Percentiles rank a stretch among this genome's conserved stretches.
These are phyloP conservation scores for Acleris emargana DNA, from an alignment of 2,888 invertebrate genomes.

Conservation along the genomic window DNA sequence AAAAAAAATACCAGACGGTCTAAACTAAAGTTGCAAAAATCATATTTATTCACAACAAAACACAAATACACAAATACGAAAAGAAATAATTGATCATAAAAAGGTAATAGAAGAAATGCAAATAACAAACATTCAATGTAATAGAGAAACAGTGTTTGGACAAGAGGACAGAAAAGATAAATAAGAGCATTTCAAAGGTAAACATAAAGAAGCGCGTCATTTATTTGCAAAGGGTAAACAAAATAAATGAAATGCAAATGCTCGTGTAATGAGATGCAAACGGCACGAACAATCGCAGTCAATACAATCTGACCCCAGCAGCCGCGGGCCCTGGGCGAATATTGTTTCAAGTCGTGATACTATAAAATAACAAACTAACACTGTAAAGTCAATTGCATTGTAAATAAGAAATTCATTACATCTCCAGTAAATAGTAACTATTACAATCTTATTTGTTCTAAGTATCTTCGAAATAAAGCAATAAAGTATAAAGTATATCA, in stretches of 20 bases:
- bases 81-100: too few species aligned
- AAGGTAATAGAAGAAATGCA: too few species aligned
- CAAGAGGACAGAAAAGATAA: slow-evolving; percentile 5
- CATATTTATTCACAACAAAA: too few species aligned
- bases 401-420: slow-evolving; percentile 14
- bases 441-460: not conserved
- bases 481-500: not conserved
- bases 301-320: slow-evolving; percentile 33
- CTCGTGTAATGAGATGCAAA: slow-evolving; percentile 36
- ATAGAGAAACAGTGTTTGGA: not conserved
- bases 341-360: slow-evolving; percentile 25
- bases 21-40: too few species aligned
- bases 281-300: slow-evolving; percentile 36
- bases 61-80: too few species aligned
- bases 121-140: too few species aligned
- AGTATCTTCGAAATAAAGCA: not conserved
- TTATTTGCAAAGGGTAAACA: slow-evolving; percentile 32
- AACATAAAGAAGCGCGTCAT: slow-evolving; percentile 29
- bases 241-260: slow-evolving; percentile 37
- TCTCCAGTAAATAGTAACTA: slow-evolving; percentile 5
- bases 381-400: slow-evolving; percentile 10
- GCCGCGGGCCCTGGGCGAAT: slow-evolving; percentile 26
- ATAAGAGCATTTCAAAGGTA: slow-evolving; percentile 14
- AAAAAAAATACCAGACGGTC: too few species aligned
- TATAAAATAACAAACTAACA: slow-evolving; percentile 14